These are phyloP conservation scores for Pseudomyrmex sp. DNA, from an alignment of 1,140 invertebrate genomes.

Conservation along the genomic window DNA sequence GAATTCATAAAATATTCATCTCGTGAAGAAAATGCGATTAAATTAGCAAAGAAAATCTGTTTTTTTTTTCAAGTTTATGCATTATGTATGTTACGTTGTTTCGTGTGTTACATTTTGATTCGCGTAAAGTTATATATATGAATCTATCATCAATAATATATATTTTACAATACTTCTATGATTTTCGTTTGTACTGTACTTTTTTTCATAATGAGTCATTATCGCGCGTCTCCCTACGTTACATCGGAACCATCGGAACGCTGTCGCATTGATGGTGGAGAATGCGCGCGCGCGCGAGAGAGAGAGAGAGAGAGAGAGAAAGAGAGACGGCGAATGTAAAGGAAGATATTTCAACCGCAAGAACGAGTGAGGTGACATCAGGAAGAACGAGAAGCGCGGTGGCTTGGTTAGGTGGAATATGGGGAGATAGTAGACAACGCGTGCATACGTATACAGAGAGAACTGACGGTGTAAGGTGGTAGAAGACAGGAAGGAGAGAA, in stretches of 20 bases:
- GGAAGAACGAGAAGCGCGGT: slow-evolving; percentile 60
- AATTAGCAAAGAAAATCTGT: not conserved
- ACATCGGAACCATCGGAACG: not conserved
- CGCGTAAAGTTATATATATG: no score
- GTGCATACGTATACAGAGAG: slow-evolving; percentile 70
- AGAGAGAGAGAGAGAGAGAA: slow-evolving; percentile 23
- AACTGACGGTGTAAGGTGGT: slow-evolving; percentile 57
- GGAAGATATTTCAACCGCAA: slow-evolving; percentile 58
- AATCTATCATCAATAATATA: no score
- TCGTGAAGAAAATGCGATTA: not conserved
- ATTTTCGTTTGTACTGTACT: not conserved
- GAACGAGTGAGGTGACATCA: slow-evolving; percentile 58
- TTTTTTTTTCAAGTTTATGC: not conserved
- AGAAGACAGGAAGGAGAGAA: slow-evolving; percentile 56
- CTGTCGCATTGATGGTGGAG: not conserved
- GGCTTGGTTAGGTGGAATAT: slow-evolving; percentile 78
- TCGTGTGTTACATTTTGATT: no score
- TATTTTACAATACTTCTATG: not conserved
- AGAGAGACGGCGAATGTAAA: slow-evolving; percentile 33
- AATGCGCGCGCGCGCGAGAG: not conserved
- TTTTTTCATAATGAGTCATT: slow-evolving; percentile 19
- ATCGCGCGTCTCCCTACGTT: not conserved
- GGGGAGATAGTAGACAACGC: slow-evolving; percentile 77
- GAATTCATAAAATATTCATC: slow-evolving; percentile 40
- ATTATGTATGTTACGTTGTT: no score